Conservation (phyloP, 2,113 vertebrate genomes). For the Menura novaehollandiae region DNA sequence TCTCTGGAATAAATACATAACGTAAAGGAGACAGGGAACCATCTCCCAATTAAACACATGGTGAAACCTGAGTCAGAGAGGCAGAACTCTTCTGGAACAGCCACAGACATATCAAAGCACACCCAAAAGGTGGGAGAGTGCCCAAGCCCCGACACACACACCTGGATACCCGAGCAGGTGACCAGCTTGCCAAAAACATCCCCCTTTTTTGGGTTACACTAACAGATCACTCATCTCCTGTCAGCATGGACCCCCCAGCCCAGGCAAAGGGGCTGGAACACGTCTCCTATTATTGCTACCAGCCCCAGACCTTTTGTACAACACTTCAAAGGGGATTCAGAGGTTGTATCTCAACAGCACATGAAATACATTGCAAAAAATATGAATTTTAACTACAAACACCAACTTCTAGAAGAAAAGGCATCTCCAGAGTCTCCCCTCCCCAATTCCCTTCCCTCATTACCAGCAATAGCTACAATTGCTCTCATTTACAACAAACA, state of each 20-base stretch:
- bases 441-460: not conserved
- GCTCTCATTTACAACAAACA: not conserved
- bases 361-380: not conserved
- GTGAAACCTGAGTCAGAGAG: not conserved
- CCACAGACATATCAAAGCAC: not conserved
- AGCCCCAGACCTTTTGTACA: not conserved
- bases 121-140: not conserved
- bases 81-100: not conserved
- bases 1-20: not conserved
- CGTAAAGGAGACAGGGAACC: not conserved
- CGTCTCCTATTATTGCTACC: rapidly evolving
- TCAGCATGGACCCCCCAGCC: not conserved
- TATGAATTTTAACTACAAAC: not conserved
- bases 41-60: not conserved
- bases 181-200: not conserved
- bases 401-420: not conserved
- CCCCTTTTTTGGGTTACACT: not conserved
- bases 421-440: not conserved
- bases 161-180: not conserved
- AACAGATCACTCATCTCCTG: not conserved
- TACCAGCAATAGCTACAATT: not conserved
- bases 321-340: not conserved
- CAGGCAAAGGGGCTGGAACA: not conserved
- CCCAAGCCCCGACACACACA: not conserved
- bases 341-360: not conserved